Percentiles rank a stretch among this genome's conserved stretches.
phyloP scores from a whole-genome alignment of 2,888 invertebrate species.

The Yponomeuta malinellus region DNA sequence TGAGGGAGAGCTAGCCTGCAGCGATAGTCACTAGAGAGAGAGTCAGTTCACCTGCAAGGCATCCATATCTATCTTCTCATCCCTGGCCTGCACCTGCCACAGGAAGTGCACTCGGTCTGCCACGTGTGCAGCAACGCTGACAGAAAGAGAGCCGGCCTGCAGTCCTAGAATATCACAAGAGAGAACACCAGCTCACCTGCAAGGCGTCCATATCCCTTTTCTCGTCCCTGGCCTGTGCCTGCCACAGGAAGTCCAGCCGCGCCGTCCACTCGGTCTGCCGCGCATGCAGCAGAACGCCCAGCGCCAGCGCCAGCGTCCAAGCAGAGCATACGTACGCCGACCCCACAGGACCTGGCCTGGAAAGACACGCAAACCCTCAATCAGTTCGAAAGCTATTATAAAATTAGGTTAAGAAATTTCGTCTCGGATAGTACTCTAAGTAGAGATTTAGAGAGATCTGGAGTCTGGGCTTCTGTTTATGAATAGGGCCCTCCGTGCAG shows the following conservation, averaged over 20 bases:
- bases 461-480: no score
- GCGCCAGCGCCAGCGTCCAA: constrained; percentile 86
- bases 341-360: constrained; percentile 75
- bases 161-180: constrained; percentile 30
- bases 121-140: constrained; percentile 89
- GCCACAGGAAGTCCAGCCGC: constrained; percentile 87
- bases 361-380: constrained; percentile 15
- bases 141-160: constrained; percentile 87
- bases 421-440: no score
- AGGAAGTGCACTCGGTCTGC: constrained; percentile 93
- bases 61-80: constrained; percentile 94
- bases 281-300: constrained; percentile 90
- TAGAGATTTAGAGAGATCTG: no score
- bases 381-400: no score
- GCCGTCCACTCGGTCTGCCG: constrained; percentile 93
- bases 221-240: constrained; percentile 91
- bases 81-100: constrained; percentile 90
- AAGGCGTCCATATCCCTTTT: constrained; percentile 88
- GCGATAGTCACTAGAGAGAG: no score
- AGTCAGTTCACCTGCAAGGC: constrained; percentile 5
- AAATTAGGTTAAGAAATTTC: no score
- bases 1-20: no score
- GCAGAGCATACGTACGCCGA: constrained; percentile 86
- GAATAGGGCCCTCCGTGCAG: no score
- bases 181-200: not conserved